These are phyloP conservation scores for Sesia bembeciformis DNA, from an alignment of 2,888 invertebrate species.

Conservation along the genomic window DNA sequence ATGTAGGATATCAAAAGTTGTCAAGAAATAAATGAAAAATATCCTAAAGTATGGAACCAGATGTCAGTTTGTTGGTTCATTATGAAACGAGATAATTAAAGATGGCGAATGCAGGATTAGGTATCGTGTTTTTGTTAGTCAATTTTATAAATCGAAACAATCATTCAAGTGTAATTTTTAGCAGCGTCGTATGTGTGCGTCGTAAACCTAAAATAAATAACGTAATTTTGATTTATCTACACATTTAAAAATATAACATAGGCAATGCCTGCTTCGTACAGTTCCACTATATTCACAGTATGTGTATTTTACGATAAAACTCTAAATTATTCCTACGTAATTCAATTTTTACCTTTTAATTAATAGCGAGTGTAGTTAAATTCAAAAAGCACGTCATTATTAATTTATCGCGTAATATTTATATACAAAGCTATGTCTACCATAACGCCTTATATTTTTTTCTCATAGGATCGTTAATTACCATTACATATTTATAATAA, in stretches of 20 bases:
- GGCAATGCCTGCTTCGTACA: conserved; percentile 1
- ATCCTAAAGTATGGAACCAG: too few species aligned
- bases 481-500: conserved; percentile 12
- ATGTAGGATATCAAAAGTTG: too few species aligned
- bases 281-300: conserved; percentile 22
- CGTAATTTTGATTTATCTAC: not conserved
- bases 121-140: not conserved
- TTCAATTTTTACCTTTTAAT: conserved; percentile 20
- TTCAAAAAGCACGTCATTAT: conserved; percentile 31
- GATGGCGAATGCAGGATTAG: too few species aligned
- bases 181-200: not conserved
- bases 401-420: conserved; percentile 27
- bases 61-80: too few species aligned
- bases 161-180: not conserved
- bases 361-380: conserved; percentile 25
- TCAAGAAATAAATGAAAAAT: too few species aligned
- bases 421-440: conserved; percentile 42
- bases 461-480: conserved; percentile 9
- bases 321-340: conserved; percentile 29
- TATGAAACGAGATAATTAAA: too few species aligned
- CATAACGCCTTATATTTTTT: conserved; percentile 10
- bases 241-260: not conserved
- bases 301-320: conserved; percentile 16
- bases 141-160: not conserved
- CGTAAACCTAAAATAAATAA: conserved; percentile 1